Evolutionary conservation across 1,140 invertebrate species (phyloP).

Genomic region (Micrasema longulum): DNA sequence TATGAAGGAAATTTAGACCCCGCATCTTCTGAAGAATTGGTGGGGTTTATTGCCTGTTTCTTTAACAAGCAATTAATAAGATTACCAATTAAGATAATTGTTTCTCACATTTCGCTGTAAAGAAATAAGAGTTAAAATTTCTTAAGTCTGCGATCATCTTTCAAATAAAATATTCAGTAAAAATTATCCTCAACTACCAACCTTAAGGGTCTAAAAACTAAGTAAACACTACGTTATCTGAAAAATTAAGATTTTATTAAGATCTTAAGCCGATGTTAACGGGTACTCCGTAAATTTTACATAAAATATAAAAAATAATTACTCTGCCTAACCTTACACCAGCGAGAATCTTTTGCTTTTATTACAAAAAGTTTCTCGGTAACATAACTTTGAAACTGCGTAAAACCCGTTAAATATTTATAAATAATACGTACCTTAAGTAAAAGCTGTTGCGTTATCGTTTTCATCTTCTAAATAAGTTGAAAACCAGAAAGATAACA

Average conservation of each 20-base stretch:
- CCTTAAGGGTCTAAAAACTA: slow-evolving; percentile 14
- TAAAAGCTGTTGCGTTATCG: too few species aligned
- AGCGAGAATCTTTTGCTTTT: slow-evolving; percentile 22
- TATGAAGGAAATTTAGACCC: too few species aligned
- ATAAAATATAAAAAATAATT: slow-evolving; percentile 30
- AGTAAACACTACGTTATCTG: slow-evolving; percentile 35
- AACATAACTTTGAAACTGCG: slow-evolving; percentile 8
- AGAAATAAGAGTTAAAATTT: too few species aligned
- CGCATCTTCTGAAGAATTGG: too few species aligned
- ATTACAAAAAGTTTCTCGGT: slow-evolving; percentile 22
- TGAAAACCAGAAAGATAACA: too few species aligned
- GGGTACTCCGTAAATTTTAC: slow-evolving; percentile 17
- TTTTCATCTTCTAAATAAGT: too few species aligned
- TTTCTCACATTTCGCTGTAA: too few species aligned
- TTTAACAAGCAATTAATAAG: too few species aligned
- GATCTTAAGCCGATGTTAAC: slow-evolving; percentile 14
- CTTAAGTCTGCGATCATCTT: too few species aligned
- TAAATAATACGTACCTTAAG: not conserved
- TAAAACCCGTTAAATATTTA: slow-evolving; percentile 28
- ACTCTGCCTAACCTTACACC: not conserved
- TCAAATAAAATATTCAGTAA: too few species aligned
- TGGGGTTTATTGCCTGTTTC: too few species aligned
- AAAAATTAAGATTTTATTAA: slow-evolving; percentile 30
- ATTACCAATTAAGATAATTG: too few species aligned
- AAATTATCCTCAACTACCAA: slow-evolving; percentile 25